phyloP scores from a whole-genome alignment of 2,797 vertebrate species.

The Valencia hispanica region DNA sequence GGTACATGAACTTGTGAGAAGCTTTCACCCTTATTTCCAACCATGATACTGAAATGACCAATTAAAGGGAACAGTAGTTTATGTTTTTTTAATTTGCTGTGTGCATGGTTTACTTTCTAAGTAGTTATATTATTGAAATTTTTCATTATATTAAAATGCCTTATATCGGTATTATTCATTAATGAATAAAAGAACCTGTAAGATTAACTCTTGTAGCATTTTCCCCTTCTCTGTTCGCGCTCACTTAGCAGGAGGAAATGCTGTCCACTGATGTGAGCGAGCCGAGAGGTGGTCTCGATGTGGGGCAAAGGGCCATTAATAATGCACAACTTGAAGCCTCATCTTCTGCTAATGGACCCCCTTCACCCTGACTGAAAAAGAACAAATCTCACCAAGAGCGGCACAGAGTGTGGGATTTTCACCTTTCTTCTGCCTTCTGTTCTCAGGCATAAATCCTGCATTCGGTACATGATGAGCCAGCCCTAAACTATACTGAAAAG shows the following conservation, averaged over 20 bases:
- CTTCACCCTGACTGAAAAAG: conserved; percentile 8
- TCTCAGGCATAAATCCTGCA: background rate
- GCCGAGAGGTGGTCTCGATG: conserved; percentile 35
- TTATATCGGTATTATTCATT: background rate
- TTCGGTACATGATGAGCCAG: background rate
- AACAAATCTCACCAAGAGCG: background rate
- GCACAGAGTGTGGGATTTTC: background rate
- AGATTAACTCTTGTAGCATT: background rate
- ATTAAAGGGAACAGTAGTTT: background rate
- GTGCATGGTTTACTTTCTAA: background rate
- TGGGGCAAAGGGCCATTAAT: conserved; percentile 49
- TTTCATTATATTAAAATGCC: background rate
- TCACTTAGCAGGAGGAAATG: conserved; percentile 6
- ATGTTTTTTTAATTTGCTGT: background rate
- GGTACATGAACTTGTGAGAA: too few species aligned
- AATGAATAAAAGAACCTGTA: background rate
- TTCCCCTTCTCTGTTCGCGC: background rate
- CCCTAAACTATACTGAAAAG: background rate
- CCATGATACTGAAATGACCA: background rate
- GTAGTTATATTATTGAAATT: background rate
- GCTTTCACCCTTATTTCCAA: background rate
- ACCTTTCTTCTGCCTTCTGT: background rate
- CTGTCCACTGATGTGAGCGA: conserved; percentile 37
- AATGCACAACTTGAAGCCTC: conserved; percentile 36
- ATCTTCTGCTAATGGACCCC: conserved; percentile 20